A percentile compares a stretch with the other conserved stretches of the same genome.
Evolutionary conservation across 2,888 invertebrate genomes (phyloP).

Genomic region (Nebria brevicollis): DNA sequence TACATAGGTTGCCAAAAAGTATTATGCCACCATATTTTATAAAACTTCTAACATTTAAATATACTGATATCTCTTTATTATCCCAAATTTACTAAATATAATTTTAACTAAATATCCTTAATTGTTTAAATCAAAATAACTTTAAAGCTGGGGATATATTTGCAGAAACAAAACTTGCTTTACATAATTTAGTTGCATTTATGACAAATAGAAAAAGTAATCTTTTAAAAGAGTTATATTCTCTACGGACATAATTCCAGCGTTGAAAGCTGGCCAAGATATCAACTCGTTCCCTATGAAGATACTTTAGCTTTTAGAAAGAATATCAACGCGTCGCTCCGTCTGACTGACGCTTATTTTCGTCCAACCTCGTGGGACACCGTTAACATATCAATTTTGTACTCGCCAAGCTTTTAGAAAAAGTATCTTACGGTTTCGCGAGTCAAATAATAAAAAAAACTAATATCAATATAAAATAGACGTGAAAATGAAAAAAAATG

Average conservation of each 20-base stretch:
- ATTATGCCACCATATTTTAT: too few relatives aligned
- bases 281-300: not conserved
- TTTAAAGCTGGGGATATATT: too few relatives aligned
- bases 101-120: too few relatives aligned
- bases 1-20: too few relatives aligned
- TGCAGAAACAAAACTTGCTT: too few relatives aligned
- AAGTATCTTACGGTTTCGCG: not conserved
- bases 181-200: not conserved
- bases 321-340: not conserved
- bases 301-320: not conserved
- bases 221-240: not conserved
- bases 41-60: too few relatives aligned
- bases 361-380: not conserved
- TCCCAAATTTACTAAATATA: too few relatives aligned
- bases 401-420: not conserved
- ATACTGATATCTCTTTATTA: too few relatives aligned
- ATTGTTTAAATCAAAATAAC: too few relatives aligned
- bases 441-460: not conserved
- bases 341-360: not conserved
- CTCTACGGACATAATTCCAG: not conserved
- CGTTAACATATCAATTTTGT: not conserved
- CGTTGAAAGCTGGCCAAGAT: not conserved
- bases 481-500: too few relatives aligned
- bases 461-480: too few relatives aligned
- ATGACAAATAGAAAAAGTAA: not conserved